Evolutionary conservation across 2,888 invertebrate species (phyloP), one percentile per base, ranked within the genome.

Genomic region (Pseudococcus jackbeardsleyi): DNA sequence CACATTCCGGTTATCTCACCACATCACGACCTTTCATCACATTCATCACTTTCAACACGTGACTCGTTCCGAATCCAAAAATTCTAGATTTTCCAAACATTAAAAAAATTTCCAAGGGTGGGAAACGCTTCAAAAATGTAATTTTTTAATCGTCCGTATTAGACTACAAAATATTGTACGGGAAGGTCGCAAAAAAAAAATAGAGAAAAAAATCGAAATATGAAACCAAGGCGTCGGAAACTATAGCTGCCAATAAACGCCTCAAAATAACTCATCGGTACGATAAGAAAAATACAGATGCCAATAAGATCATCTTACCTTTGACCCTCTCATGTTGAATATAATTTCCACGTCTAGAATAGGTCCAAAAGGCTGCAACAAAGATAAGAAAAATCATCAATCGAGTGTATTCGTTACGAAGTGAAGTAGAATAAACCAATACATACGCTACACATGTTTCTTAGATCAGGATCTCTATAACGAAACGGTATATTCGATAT

Each of bases 401-500:
- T n/a, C 68, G 17, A 42, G 17, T 42, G 33, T 77, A 5, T 77
- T 46, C 12, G 12, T 1, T 88, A 86, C 8, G 8, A 46, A 46
- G 46, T 11, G 8, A 46, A 46, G 46, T 1, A 11, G 79, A 87
- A 89, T n/a, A 88, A 33, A 33, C 26, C 1, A 3, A 88, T 89
- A 95, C 97, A 95, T 93, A 99, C 99, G 94, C 98, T 98, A 93
- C 99, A 98, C 96, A 99, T 97, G 91, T 97, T 96, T 92, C 98
- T 95, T 90, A 99, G 95, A 93, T 99, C 99, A 90, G 98, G 98
- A 93, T 99, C 99, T 93, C 99, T 95, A 94, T 99, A 99, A 92
- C 99, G 94, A 94, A 99, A 99, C 91, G 99, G 99, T 94, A 99
- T 99, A 94, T 99, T 99, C 91, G 98, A 99, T 92, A 99, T 99